A percentile compares a stretch with the other conserved stretches of the same genome.
Conservation (phyloP, 1,140 invertebrate species). For the Eueides isabella region DNA sequence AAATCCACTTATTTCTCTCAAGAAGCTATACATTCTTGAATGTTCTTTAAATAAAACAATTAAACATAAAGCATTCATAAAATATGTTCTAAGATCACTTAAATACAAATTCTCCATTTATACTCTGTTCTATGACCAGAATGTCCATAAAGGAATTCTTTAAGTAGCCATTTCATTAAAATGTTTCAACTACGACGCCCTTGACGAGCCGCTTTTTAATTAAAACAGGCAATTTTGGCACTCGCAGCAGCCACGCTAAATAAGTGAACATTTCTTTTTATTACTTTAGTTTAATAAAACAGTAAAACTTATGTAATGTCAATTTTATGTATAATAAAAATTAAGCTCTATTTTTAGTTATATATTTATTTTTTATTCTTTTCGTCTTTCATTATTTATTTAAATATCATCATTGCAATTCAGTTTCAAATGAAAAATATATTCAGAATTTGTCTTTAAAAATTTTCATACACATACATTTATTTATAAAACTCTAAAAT, state of each 20-base stretch:
- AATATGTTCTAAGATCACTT: background rate
- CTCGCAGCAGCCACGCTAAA: slow-evolving; percentile 19
- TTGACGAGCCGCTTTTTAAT: slow-evolving; percentile 29
- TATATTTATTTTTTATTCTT: background rate
- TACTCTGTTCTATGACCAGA: background rate
- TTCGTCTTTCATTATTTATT: background rate
- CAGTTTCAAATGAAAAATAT: too few relatives aligned
- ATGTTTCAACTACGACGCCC: slow-evolving; percentile 29
- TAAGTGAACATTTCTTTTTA: slow-evolving; percentile 4
- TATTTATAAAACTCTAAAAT: too few relatives aligned
- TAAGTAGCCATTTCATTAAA: slow-evolving; percentile 29
- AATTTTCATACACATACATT: too few relatives aligned
- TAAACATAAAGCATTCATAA: background rate
- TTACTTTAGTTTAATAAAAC: slow-evolving; percentile 3
- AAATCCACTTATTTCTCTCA: too few relatives aligned
- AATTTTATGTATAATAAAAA: background rate
- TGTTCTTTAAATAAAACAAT: too few relatives aligned
- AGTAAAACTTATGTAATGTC: slow-evolving; percentile 1
- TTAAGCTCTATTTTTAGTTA: background rate
- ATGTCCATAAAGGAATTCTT: slow-evolving; percentile 13
- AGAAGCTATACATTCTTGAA: too few relatives aligned
- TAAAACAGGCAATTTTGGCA: slow-evolving; percentile 27
- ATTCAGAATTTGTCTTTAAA: too few relatives aligned
- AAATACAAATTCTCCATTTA: background rate
- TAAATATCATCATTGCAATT: too few relatives aligned